Base-by-base conservation (phyloP, 1,140 invertebrate genomes). In the Daktulosphaira vitifoliae region DNA sequence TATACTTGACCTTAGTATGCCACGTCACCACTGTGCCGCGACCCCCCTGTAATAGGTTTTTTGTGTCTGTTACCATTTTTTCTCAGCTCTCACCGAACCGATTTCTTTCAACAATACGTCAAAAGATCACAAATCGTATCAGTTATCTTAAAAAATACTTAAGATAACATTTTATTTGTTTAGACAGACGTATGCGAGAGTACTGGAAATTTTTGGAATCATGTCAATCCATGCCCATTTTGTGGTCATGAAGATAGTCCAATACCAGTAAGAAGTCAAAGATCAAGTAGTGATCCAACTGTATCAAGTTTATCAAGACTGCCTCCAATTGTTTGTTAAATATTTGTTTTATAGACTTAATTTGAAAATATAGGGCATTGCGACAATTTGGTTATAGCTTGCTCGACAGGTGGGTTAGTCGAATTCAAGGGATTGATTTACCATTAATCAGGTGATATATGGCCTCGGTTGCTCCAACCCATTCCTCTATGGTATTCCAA, bases 301-400 rank as follows among this genome's bases (percentile, higher is more conserved):
- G 68, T 73, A 15, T 56, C 69, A 16, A 56, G 67, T 39, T 70
- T 70, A 62, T 66, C 53, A 9, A 66, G 71, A 16, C 69, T 73
- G n/a, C 72, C 72, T 13, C 70, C 70, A 23, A 73, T 73, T 15
- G 72, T 73, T 52, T 70, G 71, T 69, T 48, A 25, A 33, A 18
- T 11, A n/a, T n/a, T n/a, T n/a, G n/a, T 8, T 39, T 42, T 11
- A 16, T 37, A 38, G 22, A 51, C 23, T 16, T n/a, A 52, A 15
- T 23, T 18, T 29, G 7, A 15, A 18, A 53, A 11, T 22, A 48
- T 37, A 65, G 46, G 38, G 62, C 29, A 50, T n/a, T 37, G 2
- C 37, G 25, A 18, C 25, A 53, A 53, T 33, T n/a, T 33, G 26
- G 37, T 25, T n/a, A 20, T 9, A 38, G 37, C 25, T 62, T 46